A percentile compares a stretch with the other conserved stretches of the same genome.
Evolutionary conservation across 2,888 invertebrate genomes (phyloP).

Genomic region (Timema cristinae): DNA sequence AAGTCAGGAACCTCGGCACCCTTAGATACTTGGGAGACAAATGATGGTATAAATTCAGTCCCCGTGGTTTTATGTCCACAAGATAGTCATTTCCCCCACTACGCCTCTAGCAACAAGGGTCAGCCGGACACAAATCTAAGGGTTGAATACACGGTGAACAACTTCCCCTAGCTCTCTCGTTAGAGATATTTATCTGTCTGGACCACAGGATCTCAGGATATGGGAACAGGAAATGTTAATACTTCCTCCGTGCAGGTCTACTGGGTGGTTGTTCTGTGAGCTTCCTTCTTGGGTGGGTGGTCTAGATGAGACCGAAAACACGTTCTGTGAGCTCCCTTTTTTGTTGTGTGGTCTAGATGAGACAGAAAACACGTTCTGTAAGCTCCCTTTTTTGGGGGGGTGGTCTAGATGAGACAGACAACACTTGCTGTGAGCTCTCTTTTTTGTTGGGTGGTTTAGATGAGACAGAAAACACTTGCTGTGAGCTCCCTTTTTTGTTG

Average conservation of each 20-base stretch:
- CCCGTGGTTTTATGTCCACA: no score
- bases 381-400: neutral
- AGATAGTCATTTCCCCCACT: no score
- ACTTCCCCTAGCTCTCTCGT: no score
- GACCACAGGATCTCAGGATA: neutral
- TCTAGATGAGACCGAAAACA: neutral
- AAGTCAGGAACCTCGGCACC: no score
- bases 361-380: neutral
- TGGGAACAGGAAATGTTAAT: slow-evolving; percentile 15
- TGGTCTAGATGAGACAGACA: neutral
- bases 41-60: no score
- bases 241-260: neutral
- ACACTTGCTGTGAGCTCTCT: neutral
- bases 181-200: no score
- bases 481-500: neutral
- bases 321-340: neutral
- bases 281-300: neutral
- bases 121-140: no score
- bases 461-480: neutral
- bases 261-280: neutral
- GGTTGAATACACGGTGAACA: no score
- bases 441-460: neutral
- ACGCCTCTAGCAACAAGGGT: no score
- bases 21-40: no score
- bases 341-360: neutral